Base-by-base conservation (phyloP, 1,140 invertebrate species). In the Ectropis grisescens region DNA sequence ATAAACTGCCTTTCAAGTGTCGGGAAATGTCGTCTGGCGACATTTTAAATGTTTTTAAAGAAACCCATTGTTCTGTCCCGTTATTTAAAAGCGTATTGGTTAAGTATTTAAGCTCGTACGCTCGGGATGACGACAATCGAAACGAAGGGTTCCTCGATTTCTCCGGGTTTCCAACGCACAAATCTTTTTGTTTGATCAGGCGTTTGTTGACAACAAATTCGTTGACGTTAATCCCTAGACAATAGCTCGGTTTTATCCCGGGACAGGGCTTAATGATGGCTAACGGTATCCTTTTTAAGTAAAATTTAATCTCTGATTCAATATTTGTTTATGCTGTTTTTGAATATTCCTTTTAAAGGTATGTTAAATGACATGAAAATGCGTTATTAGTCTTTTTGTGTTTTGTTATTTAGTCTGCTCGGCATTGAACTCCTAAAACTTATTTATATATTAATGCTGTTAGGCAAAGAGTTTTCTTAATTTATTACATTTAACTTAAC, bases 171-270 rank as follows among this genome's bases (percentile, higher is more conserved):
- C 37, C 59, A 58, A 58, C 43, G 60, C 41, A 47, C 52, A 64
- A 65, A 60, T 72, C 61, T 74, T 74, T 70, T 71, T 79, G 65
- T 76, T 76, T 79, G 61, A 68, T 65, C 71, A 70, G 58, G 68
- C 69, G 61, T 70, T 64, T 71, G 68, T 74, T 62, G 69, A 72
- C 71, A 74, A 76, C 64, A 67, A 74, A 68, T 76, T 76, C 64
- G 68, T 75, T 75, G 75, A 80, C 72, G 68, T 58, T 78, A 80
- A 80, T 80, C 75, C 68, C 47, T 47, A 65, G 54, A 80, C 75
- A 80, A 80, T 80, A 54, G 69, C 41, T 52, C 50, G 47, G 58
- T 62, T 72, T 67, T 62, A 70, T 71, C 53, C 48, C 42, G 44
- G 53, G 35, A 48, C 48, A 43, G 38, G 37, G 45, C 51, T 44